Percentiles rank a stretch among this genome's conserved stretches.
phyloP scores from a whole-genome alignment of 2,888 invertebrate species.

The Pinctada fucata region DNA sequence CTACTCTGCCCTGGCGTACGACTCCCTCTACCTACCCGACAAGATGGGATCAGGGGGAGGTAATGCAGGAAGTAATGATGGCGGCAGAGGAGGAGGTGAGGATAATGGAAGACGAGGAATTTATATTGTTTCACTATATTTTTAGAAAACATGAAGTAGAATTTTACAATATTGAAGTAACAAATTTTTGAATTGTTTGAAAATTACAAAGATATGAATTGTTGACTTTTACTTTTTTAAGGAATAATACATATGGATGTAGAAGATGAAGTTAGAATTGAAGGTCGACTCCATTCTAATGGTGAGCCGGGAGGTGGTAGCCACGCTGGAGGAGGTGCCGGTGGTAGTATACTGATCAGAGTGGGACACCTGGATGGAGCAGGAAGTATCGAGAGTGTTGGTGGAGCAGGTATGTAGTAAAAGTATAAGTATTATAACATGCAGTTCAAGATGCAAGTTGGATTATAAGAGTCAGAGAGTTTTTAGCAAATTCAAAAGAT shows the following conservation, averaged over 20 bases:
- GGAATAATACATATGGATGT: slow-evolving; percentile 60
- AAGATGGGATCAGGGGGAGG: slow-evolving; percentile 66
- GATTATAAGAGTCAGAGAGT: no score
- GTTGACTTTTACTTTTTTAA: slow-evolving; percentile 25
- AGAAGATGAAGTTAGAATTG: slow-evolving; percentile 60
- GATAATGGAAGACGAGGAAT: no score
- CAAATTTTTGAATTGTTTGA: not conserved
- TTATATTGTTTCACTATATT: no score
- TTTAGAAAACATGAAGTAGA: not conserved
- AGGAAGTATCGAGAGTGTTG: slow-evolving; percentile 59
- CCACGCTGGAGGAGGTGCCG: slow-evolving; percentile 63
- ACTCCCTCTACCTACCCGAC: slow-evolving; percentile 55
- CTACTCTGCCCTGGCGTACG: slow-evolving; percentile 56
- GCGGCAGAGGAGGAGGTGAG: slow-evolving; percentile 64
- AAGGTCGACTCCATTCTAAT: slow-evolving; percentile 64
- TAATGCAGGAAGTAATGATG: slow-evolving; percentile 38
- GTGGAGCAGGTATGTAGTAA: slow-evolving; percentile 48
- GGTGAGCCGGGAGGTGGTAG: slow-evolving; percentile 56
- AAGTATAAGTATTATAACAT: not conserved
- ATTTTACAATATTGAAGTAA: not conserved
- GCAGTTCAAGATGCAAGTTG: not conserved
- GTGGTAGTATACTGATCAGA: slow-evolving; percentile 57
- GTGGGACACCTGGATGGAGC: slow-evolving; percentile 60
- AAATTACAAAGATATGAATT: not conserved
- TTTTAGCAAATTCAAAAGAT: no score